Evolutionary conservation across 2,888 invertebrate genomes (phyloP), one percentile per base, ranked within the genome.

Genomic region (Noctuana brunneofusca): DNA sequence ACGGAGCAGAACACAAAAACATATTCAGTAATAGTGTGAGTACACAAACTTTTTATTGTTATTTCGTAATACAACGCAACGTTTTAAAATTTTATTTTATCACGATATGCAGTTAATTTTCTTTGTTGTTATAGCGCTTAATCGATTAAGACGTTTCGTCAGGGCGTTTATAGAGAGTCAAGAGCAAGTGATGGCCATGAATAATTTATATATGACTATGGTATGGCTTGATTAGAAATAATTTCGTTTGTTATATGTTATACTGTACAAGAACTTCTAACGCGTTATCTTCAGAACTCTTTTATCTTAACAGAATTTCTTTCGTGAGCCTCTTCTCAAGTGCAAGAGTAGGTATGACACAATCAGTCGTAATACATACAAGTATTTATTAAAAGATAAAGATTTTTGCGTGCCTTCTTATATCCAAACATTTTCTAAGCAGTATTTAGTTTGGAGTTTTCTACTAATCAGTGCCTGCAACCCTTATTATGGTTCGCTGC

Each of bases 61-160:
- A 52, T 59, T 48, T 49, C 43, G 48, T 27, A 49, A 62, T 38
- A 38, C 32, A 58, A 58, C 18, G 38, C 27, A 62, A 49, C 41
- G n/a, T 38, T 55, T 6, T 50, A 43, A 56, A 46, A 49, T 55
- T 55, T 41, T 56, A 50, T 50, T 55, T 50, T 20, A 41, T 16
- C 41, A 38, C 55, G 27, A 55, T 49, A 55, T 35, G 32, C 24
- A 38, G 49, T 24, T 24, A 48, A 43, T 43, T 60, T 41, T 41
- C 18, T 55, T 63, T 41, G 30, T 49, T 55, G 49, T 58, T 43
- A 18, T 55, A 41, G 54, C 49, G 38, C 49, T 41, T 32, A 56
- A 63, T 56, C 63, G 56, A 63, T 63, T 56, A 56, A 41, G 22
- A 50, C 30, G 41, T 62, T 63, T 63, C 56, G 50, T 63, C 43